Conservation (phyloP, 2,113 vertebrate genomes). For the Daubentonia madagascariensis region DNA sequence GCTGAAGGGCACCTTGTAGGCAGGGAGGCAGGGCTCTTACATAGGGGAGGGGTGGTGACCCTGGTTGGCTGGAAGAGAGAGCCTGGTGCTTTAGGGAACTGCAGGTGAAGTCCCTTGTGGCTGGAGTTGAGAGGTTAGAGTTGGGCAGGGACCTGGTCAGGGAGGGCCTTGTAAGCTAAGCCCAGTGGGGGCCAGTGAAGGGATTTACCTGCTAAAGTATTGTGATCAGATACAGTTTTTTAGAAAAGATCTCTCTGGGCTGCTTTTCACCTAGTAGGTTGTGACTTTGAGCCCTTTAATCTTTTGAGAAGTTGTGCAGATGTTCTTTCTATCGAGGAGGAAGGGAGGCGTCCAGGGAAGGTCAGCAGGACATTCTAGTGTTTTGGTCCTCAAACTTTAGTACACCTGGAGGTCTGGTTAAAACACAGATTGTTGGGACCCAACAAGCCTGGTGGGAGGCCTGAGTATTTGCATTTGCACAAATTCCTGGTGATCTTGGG, state of each 20-base stretch:
- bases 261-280: neutral
- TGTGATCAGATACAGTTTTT: neutral
- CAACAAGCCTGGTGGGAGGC: neutral
- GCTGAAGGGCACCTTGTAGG: neutral
- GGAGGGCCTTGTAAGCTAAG: neutral
- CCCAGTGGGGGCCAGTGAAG: neutral
- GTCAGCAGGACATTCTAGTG: neutral
- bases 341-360: neutral
- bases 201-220: neutral
- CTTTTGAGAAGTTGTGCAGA: slow-evolving; percentile 48
- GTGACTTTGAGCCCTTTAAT: slow-evolving; percentile 31
- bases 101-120: neutral
- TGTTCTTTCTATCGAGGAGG: neutral
- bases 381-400: neutral
- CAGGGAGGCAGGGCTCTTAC: neutral
- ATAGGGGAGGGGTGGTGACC: neutral
- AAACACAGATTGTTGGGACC: neutral
- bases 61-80: neutral
- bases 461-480: neutral
- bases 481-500: neutral
- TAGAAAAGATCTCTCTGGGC: neutral
- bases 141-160: neutral
- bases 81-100: neutral
- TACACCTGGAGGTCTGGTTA: neutral
- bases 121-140: neutral